Base-by-base conservation (phyloP, 2,113 vertebrate species). In the Bolborhynchus lineola region DNA sequence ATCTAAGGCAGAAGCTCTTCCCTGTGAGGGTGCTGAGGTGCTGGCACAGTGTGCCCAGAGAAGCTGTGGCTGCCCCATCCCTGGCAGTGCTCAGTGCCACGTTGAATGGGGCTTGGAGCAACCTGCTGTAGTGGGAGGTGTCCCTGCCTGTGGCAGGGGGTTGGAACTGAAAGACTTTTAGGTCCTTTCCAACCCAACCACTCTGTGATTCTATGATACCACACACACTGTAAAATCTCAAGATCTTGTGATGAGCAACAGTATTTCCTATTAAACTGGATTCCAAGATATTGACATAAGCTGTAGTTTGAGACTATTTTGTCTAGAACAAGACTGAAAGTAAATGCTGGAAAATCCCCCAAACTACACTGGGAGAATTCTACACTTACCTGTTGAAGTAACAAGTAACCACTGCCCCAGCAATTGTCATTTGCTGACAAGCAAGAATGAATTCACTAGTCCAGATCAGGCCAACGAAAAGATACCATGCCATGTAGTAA, bases 401-500 rank as follows among this genome's bases (percentile, higher is more conserved):
- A 83, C 94, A 98, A 62, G 94, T 75, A 47, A 97, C 97, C 82
- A 98, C 97, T 14, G 97, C 96, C 37, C 98, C 98, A 21, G 98
- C 97, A 39, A 98, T 79, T 0, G 96, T 95, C 94, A 98, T 98
- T 39, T 98, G 98, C 86, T 98, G 98, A 93, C 98, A 98, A 0
- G 98, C 96, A 23, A 98, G 97, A 88, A 98, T 97, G 97, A 98
- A 98, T 83, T 98, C 98, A 24, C 98, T 98, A 28, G 98, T 98
- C 98, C 98, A 98, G 83, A 98, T 70, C 62, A 98, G 98, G 81
- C 98, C 98, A 60, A 98, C 5, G 18, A 98, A 94, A 92, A 98
- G 98, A 89, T 98, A 98, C 98, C 98, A 98, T 83, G 97, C 98
- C 98, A 98, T 96, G 77, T 97, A 98, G 79, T 92, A 97, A 91